These are phyloP conservation scores for Notechis scutatus DNA, from an alignment of 2,113 vertebrate genomes.

Conservation along the genomic window DNA sequence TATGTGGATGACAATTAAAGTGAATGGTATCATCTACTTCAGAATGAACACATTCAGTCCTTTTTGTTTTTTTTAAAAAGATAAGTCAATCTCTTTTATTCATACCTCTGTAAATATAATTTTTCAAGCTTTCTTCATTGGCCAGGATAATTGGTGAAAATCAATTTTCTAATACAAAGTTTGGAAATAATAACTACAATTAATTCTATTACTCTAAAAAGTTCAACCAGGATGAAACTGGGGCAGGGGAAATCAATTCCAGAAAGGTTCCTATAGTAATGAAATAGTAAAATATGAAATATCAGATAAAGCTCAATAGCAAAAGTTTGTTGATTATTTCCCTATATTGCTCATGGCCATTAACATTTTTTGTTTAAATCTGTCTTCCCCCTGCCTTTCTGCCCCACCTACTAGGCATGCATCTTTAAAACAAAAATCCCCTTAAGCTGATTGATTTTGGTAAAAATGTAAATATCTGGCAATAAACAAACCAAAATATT, in stretches of 20 bases:
- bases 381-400: neutral
- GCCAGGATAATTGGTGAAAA: neutral
- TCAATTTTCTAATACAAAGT: neutral
- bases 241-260: neutral
- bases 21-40: neutral
- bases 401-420: neutral
- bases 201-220: neutral
- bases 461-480: neutral
- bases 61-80: neutral
- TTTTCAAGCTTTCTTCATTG: neutral
- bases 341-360: neutral
- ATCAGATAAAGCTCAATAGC: neutral
- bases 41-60: neutral
- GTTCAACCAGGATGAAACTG: neutral
- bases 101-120: neutral
- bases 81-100: neutral
- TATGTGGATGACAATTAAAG: neutral
- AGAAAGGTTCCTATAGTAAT: neutral
- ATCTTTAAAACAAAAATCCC: neutral
- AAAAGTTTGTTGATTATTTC: neutral
- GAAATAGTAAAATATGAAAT: conserved; percentile 16
- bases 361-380: neutral
- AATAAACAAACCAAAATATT: neutral
- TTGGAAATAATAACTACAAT: neutral
- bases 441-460: neutral